Base-by-base conservation (phyloP, 1,140 invertebrate species). In the Drosophila jambulina region DNA sequence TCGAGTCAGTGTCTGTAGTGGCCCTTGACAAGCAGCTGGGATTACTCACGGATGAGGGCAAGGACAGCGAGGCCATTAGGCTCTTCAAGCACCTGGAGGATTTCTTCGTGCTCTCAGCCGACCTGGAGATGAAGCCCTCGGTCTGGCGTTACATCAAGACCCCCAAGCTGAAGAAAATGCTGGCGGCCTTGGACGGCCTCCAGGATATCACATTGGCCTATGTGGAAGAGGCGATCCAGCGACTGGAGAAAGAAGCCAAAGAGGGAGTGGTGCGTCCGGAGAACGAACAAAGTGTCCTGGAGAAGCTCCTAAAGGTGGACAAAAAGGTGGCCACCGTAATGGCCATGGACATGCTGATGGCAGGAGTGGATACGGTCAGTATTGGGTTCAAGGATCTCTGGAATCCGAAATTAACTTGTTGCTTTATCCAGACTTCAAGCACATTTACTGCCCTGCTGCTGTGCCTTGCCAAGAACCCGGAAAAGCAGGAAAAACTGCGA, bases 401-500 rank as follows among this genome's bases (percentile, higher is more conserved):
- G 5, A 13, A 17, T n/a, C 1, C 7, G 1, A 15, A 36, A 17
- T 7, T 25, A 17, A 25, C 4, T 3, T 3, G 5, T 23, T 23
- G 2, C 5, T 29, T 43, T 0, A 9, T n/a, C 1, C 23, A 91
- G 88, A 91, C 90, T 1, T 70, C 90, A 0, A 78, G 70, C 25
- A 63, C 67, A 0, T 75, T 90, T 29, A 63, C 77, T 4, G 79
- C 36, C 3, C 49, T 57, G 4, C 29, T 91, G 19, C 49, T 90
- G 0, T 56, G 62, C 21, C 91, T 98, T n/a, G 95, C 96, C 1
- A 94, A 94, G 58, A 96, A 97, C 93, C 94, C 94, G 4, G 95
- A 96, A 7, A 95, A 96, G 62, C 97, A 98, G 91, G 93, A 94
- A 42, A 95, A 94, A 69, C 93, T 97, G 2, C 95, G 95, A 71